These are phyloP conservation scores for Barnardius zonarius DNA, from an alignment of 2,113 vertebrate species.

Conservation along the genomic window DNA sequence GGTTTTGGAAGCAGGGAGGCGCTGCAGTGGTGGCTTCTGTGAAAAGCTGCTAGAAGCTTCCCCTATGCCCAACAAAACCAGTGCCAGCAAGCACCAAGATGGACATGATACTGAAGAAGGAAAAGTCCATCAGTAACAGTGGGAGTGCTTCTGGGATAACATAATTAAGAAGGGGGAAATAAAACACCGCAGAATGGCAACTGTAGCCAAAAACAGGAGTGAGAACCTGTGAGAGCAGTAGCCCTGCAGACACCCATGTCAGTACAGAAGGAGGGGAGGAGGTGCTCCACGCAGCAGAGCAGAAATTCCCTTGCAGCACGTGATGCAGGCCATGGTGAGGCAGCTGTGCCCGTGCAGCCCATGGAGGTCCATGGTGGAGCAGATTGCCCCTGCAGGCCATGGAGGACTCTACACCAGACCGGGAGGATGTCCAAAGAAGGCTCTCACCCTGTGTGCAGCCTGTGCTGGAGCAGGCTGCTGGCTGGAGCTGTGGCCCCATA, in stretches of 20 bases:
- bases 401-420: neutral
- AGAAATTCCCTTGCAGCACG: neutral
- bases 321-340: neutral
- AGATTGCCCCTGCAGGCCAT: neutral
- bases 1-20: rapidly evolving
- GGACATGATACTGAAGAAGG: too few species aligned
- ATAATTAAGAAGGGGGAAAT: neutral
- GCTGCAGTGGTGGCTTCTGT: neutral
- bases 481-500: neutral
- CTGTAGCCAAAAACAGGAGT: neutral
- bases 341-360: neutral
- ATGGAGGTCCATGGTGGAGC: neutral
- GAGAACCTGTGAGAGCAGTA: neutral
- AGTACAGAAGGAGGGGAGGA: neutral
- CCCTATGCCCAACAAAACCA: rapidly evolving
- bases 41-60: neutral
- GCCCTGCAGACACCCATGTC: neutral
- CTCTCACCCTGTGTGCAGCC: neutral
- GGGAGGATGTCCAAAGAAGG: neutral
- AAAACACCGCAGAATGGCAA: neutral
- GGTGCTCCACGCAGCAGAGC: neutral
- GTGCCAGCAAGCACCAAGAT: rapidly evolving
- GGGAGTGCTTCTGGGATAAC: neutral
- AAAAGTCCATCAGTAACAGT: rapidly evolving
- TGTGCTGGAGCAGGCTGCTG: neutral